phyloP scores from a whole-genome alignment of 2,888 invertebrate genomes.

The Colostygia pectinataria region DNA sequence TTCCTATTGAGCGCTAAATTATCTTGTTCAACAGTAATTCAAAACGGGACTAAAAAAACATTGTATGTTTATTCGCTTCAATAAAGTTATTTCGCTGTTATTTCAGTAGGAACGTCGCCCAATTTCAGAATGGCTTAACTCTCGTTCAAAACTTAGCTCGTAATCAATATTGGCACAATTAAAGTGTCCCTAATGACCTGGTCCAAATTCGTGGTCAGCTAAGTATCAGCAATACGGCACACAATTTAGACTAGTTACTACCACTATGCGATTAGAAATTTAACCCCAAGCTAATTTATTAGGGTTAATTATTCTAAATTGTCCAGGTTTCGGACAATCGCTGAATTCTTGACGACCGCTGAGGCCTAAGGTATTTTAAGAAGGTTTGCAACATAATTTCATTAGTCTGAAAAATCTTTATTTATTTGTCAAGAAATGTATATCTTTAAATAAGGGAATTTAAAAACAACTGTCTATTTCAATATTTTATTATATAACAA shows the following conservation, averaged over 20 bases:
- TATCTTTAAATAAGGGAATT: too few species aligned
- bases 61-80: too few species aligned
- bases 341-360: conserved; percentile 24
- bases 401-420: not conserved
- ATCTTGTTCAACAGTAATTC: too few species aligned
- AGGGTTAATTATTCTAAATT: conserved; percentile 26
- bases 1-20: too few species aligned
- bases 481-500: conserved; percentile 72
- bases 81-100: too few species aligned
- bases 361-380: conserved; percentile 10
- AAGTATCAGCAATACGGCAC: conserved; percentile 30
- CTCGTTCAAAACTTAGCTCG: conserved; percentile 34
- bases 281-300: conserved; percentile 28
- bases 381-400: not conserved
- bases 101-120: not conserved
- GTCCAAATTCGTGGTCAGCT: conserved; percentile 23
- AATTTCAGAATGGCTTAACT: conserved; percentile 1
- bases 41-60: too few species aligned
- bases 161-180: conserved; percentile 48
- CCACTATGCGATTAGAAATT: conserved; percentile 35
- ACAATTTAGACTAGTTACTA: conserved; percentile 38
- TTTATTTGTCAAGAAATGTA: not conserved
- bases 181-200: conserved; percentile 48
- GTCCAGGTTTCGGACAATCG: conserved; percentile 22
- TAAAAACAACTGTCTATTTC: conserved; percentile 29